Percentiles rank a stretch among this genome's conserved stretches.
phyloP scores from a whole-genome alignment of 2,113 vertebrate genomes.

The Eleginops maclovinus region DNA sequence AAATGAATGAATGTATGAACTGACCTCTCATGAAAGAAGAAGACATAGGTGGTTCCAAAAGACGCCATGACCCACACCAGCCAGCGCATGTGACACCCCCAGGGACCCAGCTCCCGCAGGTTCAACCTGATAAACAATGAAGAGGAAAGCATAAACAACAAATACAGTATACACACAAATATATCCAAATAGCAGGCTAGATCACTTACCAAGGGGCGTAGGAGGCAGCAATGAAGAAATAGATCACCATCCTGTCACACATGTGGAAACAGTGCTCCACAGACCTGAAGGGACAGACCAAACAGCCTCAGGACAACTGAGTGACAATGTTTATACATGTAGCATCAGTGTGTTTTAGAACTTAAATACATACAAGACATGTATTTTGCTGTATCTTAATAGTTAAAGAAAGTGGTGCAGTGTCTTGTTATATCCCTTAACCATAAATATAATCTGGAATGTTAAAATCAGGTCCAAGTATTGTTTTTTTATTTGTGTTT shows the following conservation, averaged over 20 bases:
- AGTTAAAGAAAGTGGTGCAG: not conserved
- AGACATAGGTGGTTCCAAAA: conserved; percentile 90
- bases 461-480: not conserved
- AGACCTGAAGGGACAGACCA: conserved; percentile 78
- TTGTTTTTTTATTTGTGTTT: not conserved
- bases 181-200: conserved; percentile 1
- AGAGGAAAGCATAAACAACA: not conserved
- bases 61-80: conserved; percentile 97
- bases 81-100: conserved; percentile 97
- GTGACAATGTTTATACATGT: conserved; percentile 31
- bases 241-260: conserved; percentile 97
- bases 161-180: not conserved
- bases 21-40: conserved; percentile 96
- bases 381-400: not conserved
- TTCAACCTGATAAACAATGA: conserved; percentile 86
- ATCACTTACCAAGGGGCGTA: conserved; percentile 92
- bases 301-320: conserved; percentile 24
- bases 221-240: conserved; percentile 97
- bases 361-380: not conserved
- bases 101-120: conserved; percentile 93
- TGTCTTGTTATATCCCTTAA: not conserved
- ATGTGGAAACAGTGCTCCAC: conserved; percentile 96
- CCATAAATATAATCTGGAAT: not conserved
- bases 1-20: not conserved
- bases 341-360: conserved; percentile 12